Evolutionary conservation across 2,888 invertebrate species (phyloP), one percentile per base, ranked within the genome.

Genomic region (Cinara cedri): DNA sequence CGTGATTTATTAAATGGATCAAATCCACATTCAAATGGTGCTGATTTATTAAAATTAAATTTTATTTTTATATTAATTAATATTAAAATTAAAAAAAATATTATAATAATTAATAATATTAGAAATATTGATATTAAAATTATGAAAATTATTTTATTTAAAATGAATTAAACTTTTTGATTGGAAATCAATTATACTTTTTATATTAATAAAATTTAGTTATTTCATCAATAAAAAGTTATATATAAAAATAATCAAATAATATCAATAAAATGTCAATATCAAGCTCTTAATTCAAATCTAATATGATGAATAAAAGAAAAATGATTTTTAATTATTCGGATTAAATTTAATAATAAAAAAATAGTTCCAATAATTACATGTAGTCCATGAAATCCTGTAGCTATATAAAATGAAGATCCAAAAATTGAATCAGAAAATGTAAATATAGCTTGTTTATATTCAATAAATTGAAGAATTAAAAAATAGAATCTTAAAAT

Each of bases 1-100:
- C 89, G 89, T 0, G 87, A 84, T 0, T 86, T 86, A 8, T 84
- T 86, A 85, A 87, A 86, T 3, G 88, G 88, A 60, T 89, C 89
- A 86, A 90, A 90, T 81, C 89, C 90, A 85, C 89, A 90, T 86
- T 90, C 90, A 86, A 91, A 91, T 0, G 90, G 90, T 0, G 89
- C 88, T 0, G 84, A 86, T 89, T 91, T 91, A 90, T 91, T 90
- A 84, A 89, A 90, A 8, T 89, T 88, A 83, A 84, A 84, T 82
- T 86, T 85, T 65, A 87, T 86, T 89, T 90, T 90, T 89, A 71
- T 24, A 14, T 19, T 71, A n/a, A 49, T 60, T 72, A 60, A 26
- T 46, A 72, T 60, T 60, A 72, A 44, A 26, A 57, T 16, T 19
- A 3, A 19, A 21, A 46, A 21, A 24, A 55, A 16, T 2, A 60